Conservation (phyloP, 2,113 vertebrate genomes). For the Sciurus niger region DNA sequence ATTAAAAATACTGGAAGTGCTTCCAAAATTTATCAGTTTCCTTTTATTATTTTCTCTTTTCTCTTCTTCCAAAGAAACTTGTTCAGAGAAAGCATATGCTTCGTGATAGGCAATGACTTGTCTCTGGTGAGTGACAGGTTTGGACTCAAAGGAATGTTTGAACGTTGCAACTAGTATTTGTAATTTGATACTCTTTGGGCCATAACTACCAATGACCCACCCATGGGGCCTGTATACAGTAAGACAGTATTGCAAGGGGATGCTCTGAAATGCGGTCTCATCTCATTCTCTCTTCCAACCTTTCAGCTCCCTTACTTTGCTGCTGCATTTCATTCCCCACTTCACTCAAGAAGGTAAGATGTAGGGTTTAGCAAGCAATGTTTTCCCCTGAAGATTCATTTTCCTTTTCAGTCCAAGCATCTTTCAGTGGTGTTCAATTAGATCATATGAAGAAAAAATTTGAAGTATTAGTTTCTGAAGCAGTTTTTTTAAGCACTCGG, state of each 20-base stretch:
- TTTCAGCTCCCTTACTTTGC: background rate
- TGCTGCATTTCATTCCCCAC: background rate
- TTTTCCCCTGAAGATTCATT: background rate
- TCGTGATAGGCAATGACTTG: background rate
- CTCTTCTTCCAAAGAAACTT: conserved; percentile 55
- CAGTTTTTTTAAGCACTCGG: conserved; percentile 12
- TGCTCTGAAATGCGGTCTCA: background rate
- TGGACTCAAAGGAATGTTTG: background rate
- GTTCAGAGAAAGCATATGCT: conserved; percentile 13
- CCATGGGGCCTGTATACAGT: background rate
- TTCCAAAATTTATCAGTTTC: conserved; percentile 37
- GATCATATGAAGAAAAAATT: conserved; percentile 3
- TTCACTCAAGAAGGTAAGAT: background rate
- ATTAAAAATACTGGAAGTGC: conserved; percentile 63
- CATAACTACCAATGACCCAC: background rate
- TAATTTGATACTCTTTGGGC: background rate
- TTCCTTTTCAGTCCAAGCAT: conserved; percentile 25
- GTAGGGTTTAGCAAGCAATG: background rate
- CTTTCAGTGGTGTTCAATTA: conserved; percentile 51
- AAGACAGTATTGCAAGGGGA: background rate
- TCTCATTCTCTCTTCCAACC: background rate
- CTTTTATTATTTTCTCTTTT: background rate
- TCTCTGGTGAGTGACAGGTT: background rate
- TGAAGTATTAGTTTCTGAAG: conserved; percentile 19
- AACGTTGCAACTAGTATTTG: background rate